Evolutionary conservation across 2,113 vertebrate species (phyloP).

Genomic region (Gyps fulvus): DNA sequence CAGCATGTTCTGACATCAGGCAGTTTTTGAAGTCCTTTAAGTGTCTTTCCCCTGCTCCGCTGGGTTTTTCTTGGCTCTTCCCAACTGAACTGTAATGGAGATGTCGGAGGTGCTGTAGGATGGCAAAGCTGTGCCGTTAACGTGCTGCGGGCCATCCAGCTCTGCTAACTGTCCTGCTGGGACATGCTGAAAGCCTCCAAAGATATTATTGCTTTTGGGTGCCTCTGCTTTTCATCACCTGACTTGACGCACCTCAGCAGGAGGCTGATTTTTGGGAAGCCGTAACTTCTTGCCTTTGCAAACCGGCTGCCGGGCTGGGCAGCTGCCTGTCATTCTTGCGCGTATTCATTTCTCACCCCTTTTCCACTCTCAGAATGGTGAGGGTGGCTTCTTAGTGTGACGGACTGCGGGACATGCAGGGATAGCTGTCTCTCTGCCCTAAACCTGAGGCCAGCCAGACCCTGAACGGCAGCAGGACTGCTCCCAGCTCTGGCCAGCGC

Average conservation of each 20-base stretch:
- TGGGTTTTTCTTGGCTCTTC: background rate
- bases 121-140: background rate
- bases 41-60: background rate
- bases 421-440: too few relatives aligned
- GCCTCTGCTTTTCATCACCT: background rate
- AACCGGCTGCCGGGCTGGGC: background rate
- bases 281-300: background rate
- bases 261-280: background rate
- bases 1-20: background rate
- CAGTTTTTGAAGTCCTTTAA: background rate
- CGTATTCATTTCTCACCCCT: background rate
- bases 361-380: background rate
- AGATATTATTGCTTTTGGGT: background rate
- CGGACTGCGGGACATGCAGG: rapidly evolving
- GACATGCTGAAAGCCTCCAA: background rate
- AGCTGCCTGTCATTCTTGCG: background rate
- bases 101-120: background rate
- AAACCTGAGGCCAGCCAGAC: background rate
- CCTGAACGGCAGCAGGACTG: background rate
- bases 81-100: background rate
- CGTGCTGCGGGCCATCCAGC: background rate
- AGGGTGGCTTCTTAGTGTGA: background rate
- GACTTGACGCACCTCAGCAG: background rate
- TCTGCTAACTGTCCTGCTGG: background rate
- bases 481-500: background rate